Evolutionary conservation across 2,888 invertebrate species (phyloP), one percentile per base, ranked within the genome.

Genomic region (Oligia fasciuncula): DNA sequence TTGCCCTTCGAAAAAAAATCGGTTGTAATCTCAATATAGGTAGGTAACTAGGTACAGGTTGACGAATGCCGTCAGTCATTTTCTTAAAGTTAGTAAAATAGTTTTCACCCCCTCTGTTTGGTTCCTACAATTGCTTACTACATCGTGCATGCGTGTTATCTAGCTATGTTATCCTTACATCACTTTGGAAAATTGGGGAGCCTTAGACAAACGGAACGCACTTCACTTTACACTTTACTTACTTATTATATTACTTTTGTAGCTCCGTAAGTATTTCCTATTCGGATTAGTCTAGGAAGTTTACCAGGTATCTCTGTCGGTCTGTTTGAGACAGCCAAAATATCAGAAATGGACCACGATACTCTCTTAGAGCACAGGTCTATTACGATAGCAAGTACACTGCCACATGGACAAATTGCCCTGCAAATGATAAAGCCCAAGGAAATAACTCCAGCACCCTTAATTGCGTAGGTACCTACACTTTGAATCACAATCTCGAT

Each of bases 111-210:
- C 65, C 49, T 49, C 23, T 29, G 17, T 63, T 63, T 65, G 35
- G 4, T 49, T 6, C 63, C 63, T 3, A 63, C n/a, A 62, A 35
- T 35, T 63, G 63, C 63, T 17, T 62, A 3, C 29, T 35, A 23
- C 46, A 17, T 8, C 43, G 13, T n/a, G 43, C 13, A 23, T 17
- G 67, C 51, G 51, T 40, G 60, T 29, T 23, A 51, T 23, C 57
- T 75, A 71, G n/a, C 9, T 29, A 23, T 81, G 82, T 81, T 81
- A 76, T 81, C 76, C 76, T 81, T 73, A 81, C 76, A 81, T 76
- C 57, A 76, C 17, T 29, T 17, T 51, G 2, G n/a, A 51, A 72
- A 72, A 81, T 68, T 17, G 19, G n/a, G 14, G 13, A 68, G 23
- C 3, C 57, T 81, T 49, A 73, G n/a, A 75, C 49, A 71, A 81